A percentile compares a stretch with the other conserved stretches of the same genome.
These are phyloP conservation scores for Bovichtus variegatus DNA, from an alignment of 2,797 vertebrate genomes.

Conservation along the genomic window DNA sequence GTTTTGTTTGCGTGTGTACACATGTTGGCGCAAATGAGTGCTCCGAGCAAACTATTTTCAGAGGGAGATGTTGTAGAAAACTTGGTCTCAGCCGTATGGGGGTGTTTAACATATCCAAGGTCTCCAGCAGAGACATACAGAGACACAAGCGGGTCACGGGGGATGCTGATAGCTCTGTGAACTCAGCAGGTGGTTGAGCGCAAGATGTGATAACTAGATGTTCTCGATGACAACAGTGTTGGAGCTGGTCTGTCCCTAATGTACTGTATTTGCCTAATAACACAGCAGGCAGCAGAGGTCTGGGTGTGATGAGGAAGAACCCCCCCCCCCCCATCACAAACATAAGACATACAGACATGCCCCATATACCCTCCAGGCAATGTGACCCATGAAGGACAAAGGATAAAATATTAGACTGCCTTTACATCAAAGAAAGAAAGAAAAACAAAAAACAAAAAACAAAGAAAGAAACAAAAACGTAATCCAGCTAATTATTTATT, in stretches of 20 bases:
- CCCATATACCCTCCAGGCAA: conserved; percentile 50
- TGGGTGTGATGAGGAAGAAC: conserved; percentile 65
- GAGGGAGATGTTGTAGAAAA: conserved; percentile 54
- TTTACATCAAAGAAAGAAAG: conserved; percentile 13
- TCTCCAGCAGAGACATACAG: conserved; percentile 83
- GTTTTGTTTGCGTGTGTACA: conserved; percentile 22
- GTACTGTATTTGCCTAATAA: conserved; percentile 81
- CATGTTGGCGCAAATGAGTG: conserved; percentile 16
- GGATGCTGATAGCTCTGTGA: conserved; percentile 82
- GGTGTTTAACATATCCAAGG: conserved; percentile 86
- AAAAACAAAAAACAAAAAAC: no score
- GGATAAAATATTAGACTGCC: not conserved
- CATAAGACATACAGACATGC: conserved; percentile 42
- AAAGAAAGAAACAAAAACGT: not conserved
- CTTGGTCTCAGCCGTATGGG: conserved; percentile 58
- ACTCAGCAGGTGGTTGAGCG: conserved; percentile 85
- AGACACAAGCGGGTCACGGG: conserved; percentile 77
- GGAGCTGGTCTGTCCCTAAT: conserved; percentile 74
- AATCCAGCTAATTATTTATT: conserved; percentile 9
- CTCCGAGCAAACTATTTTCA: conserved; percentile 57
- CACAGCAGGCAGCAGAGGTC: conserved; percentile 78
- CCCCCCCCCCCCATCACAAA: conserved; percentile 47
- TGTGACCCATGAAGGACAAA: conserved; percentile 69
- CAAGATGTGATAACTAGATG: conserved; percentile 87
- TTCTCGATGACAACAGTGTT: conserved; percentile 80